phyloP scores from a whole-genome alignment of 2,797 vertebrate genomes.

The Dallia pectoralis region DNA sequence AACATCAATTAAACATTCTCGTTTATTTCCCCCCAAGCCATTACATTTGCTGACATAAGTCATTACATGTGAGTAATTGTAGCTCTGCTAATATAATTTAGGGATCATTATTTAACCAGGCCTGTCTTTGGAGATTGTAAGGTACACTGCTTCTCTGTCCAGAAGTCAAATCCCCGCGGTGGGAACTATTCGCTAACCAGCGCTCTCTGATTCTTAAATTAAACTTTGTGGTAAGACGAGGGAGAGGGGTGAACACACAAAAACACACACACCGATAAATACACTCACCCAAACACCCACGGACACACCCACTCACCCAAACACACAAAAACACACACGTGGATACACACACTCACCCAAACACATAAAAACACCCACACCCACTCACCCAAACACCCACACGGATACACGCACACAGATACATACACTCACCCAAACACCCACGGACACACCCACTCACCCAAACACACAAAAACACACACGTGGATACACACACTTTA shows the following conservation, averaged over 20 bases:
- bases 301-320: background rate
- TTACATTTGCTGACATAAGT: conserved; percentile 49
- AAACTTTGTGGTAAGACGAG: conserved; percentile 10
- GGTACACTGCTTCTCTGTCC: conserved; percentile 29
- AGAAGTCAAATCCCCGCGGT: conserved; percentile 28
- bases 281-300: background rate
- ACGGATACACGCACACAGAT: background rate
- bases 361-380: background rate
- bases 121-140: conserved; percentile 39
- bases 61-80: conserved; percentile 54
- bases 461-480: background rate
- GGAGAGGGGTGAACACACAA: background rate
- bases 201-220: conserved; percentile 18
- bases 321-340: background rate
- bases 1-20: conserved; percentile 48
- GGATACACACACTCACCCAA: background rate
- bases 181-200: conserved; percentile 14
- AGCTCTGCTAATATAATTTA: conserved; percentile 41
- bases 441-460: background rate
- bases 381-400: too few species aligned
- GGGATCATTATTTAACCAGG: conserved; percentile 40
- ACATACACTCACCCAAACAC: background rate
- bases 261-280: conserved; percentile 6
- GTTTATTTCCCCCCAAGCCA: conserved; percentile 32
- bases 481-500: too few species aligned